Evolutionary conservation across 2,888 invertebrate genomes (phyloP).

Genomic region (Crepidodera aurea): DNA sequence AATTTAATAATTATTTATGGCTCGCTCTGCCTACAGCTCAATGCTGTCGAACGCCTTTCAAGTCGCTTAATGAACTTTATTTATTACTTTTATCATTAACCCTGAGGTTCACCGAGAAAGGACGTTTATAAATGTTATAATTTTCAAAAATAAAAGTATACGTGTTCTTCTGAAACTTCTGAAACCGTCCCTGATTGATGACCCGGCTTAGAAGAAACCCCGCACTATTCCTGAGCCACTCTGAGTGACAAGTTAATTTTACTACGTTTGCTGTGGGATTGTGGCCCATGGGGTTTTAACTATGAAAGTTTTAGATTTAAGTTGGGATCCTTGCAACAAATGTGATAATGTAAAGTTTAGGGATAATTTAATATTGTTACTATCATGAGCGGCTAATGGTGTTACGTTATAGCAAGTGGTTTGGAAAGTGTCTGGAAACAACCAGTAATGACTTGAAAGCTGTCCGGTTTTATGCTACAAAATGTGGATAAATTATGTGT

Average conservation of each 20-base stretch:
- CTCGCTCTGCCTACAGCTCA: too few relatives aligned
- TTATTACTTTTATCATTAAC: too few relatives aligned
- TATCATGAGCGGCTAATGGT: slow-evolving; percentile 28
- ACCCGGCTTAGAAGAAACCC: slow-evolving; percentile 20
- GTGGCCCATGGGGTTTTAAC: slow-evolving; percentile 26
- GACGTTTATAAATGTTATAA: too few relatives aligned
- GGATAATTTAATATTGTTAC: slow-evolving; percentile 31
- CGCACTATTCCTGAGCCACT: slow-evolving; percentile 16
- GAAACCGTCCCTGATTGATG: not conserved
- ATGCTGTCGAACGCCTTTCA: too few relatives aligned
- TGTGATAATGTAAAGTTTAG: slow-evolving; percentile 26
- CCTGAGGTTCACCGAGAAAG: too few relatives aligned
- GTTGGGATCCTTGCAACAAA: slow-evolving; percentile 14
- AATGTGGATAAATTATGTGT: too few relatives aligned
- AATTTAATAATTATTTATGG: too few relatives aligned
- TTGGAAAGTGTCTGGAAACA: slow-evolving; percentile 21
- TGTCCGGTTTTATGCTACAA: too few relatives aligned
- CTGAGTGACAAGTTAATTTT: slow-evolving; percentile 36
- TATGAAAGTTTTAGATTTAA: slow-evolving; percentile 29
- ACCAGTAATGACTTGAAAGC: not conserved
- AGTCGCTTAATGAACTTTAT: too few relatives aligned
- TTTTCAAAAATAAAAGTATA: too few relatives aligned
- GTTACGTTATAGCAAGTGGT: slow-evolving; percentile 21
- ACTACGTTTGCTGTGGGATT: slow-evolving; percentile 18
- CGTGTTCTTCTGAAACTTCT: not conserved